These are phyloP conservation scores for Nasonia vitripennis DNA, from an alignment of 1,140 invertebrate species.

Conservation along the genomic window DNA sequence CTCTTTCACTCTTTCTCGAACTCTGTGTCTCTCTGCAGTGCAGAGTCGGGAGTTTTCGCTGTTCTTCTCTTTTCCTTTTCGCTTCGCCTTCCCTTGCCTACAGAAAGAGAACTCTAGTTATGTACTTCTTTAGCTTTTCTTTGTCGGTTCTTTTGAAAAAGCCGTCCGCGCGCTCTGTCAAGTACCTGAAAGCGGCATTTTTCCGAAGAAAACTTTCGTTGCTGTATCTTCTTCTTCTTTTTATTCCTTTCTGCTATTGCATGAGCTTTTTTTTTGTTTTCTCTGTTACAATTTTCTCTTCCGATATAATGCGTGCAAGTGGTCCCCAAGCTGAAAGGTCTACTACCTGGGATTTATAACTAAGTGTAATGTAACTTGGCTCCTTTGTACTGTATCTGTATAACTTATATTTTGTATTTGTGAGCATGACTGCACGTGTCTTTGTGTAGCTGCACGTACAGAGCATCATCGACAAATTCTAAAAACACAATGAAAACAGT, in stretches of 20 bases:
- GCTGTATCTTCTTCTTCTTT: neutral
- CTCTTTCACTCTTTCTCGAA: neutral
- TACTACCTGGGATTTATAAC: too few species aligned
- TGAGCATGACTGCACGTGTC: too few species aligned
- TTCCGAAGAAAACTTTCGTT: neutral
- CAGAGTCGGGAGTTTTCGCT: neutral
- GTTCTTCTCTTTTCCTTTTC: neutral
- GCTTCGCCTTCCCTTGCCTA: neutral
- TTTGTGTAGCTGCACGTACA: too few species aligned
- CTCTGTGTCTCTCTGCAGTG: neutral
- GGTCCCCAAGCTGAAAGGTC: too few species aligned
- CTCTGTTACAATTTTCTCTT: neutral
- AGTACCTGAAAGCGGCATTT: neutral
- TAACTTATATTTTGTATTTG: too few species aligned
- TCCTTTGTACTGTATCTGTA: too few species aligned
- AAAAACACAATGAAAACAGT: too few species aligned
- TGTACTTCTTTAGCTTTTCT: conserved; percentile 19
- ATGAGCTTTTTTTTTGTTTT: neutral
- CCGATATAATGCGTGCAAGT: too few species aligned
- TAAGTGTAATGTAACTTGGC: too few species aligned
- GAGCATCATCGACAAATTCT: too few species aligned
- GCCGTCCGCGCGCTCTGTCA: neutral
- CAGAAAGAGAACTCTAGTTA: neutral
- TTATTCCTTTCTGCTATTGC: neutral
- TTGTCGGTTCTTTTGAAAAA: conserved; percentile 25